Evolutionary conservation across 2,797 vertebrate genomes (phyloP).

Genomic region (Oreochromis mossambicus): DNA sequence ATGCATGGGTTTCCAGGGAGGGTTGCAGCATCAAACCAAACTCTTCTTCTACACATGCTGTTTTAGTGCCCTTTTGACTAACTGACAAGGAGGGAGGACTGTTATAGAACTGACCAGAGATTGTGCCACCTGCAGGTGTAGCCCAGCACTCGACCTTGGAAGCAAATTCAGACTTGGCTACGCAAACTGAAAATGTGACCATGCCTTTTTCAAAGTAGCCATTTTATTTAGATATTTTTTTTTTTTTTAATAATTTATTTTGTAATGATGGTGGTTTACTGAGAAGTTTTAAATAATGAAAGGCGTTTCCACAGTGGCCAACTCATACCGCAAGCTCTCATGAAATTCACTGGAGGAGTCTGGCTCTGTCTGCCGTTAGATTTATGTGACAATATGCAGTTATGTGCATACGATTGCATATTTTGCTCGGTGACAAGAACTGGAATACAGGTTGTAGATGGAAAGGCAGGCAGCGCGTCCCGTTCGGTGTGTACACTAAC

Average conservation of each 20-base stretch:
- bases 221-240: conserved; percentile 17
- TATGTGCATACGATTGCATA: background rate
- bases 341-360: conserved; percentile 21
- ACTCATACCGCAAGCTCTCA: conserved; percentile 8
- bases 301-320: conserved; percentile 28
- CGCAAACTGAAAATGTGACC: conserved; percentile 29
- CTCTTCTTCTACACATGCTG: conserved; percentile 5
- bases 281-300: conserved; percentile 7
- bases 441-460: conserved; percentile 12
- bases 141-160: conserved; percentile 13
- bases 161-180: conserved; percentile 31
- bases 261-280: conserved; percentile 6
- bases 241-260: conserved; percentile 37
- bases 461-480: background rate
- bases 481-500: background rate
- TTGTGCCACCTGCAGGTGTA: conserved; percentile 48
- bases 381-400: background rate
- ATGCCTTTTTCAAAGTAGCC: conserved; percentile 54
- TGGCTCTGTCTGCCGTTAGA: background rate
- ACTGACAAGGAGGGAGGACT: conserved; percentile 8
- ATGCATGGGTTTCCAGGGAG: conserved; percentile 32
- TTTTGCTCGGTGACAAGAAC: conserved; percentile 14
- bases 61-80: conserved; percentile 18
- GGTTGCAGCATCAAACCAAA: conserved; percentile 49
- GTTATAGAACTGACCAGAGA: conserved; percentile 36